These are phyloP conservation scores for Myanophis thanlyinensis DNA, from an alignment of 2,113 vertebrate species.

Conservation along the genomic window DNA sequence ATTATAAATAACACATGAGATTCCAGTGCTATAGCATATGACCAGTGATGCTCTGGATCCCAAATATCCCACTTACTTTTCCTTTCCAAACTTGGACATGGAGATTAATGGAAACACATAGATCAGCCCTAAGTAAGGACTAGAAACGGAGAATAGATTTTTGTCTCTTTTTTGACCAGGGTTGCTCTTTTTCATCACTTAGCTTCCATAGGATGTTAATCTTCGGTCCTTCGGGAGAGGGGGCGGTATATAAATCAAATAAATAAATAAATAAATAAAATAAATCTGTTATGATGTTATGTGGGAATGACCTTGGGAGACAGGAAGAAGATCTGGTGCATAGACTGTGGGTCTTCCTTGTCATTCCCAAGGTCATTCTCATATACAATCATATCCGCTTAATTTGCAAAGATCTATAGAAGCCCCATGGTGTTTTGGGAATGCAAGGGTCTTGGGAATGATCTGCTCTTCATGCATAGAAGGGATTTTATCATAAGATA, in stretches of 20 bases:
- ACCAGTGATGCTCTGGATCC: neutral
- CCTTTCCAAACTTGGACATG: neutral
- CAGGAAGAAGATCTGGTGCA: neutral
- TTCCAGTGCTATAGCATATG: neutral
- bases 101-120: neutral
- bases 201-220: neutral
- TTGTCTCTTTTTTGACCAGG: neutral
- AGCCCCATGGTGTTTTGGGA: neutral
- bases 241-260: no score
- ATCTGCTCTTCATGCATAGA: neutral
- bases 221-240: no score
- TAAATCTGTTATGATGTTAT: no score
- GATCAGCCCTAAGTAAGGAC: neutral
- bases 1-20: neutral
- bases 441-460: neutral
- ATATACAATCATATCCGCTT: neutral
- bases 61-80: rapidly evolving
- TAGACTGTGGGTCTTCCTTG: neutral
- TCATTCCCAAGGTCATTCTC: neutral
- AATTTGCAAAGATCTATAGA: neutral
- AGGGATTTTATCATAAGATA: neutral
- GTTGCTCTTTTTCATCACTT: neutral
- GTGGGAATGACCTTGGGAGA: neutral
- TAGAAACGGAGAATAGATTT: neutral
- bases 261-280: no score